A percentile compares a stretch with the other conserved stretches of the same genome.
Conservation (phyloP, 2,113 vertebrate genomes). For the Illadopsis cleaveri region DNA sequence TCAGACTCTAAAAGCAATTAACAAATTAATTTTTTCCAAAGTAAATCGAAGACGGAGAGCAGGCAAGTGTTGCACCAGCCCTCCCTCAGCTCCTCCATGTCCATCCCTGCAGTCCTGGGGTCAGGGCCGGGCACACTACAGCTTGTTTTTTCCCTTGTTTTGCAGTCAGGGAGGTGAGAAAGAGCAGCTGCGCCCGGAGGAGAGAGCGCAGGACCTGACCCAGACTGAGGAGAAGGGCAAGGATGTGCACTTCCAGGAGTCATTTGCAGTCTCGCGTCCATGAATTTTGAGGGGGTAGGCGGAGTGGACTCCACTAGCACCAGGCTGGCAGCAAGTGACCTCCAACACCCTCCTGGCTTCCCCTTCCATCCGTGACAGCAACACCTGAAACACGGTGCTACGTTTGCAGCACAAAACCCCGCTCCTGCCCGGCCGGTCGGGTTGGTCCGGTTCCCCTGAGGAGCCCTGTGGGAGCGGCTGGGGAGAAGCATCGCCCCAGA, state of each 20-base stretch:
- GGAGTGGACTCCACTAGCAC: neutral
- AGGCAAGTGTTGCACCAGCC: no score
- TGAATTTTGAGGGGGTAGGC: neutral
- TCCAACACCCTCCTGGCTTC: neutral
- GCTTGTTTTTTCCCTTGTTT: neutral
- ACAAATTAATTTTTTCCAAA: neutral
- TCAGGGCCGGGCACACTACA: neutral
- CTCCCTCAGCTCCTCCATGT: accelerated
- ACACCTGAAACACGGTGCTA: neutral
- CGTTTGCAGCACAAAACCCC: accelerated
- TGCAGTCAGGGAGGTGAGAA: neutral
- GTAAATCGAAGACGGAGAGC: neutral
- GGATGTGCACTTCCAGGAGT: neutral
- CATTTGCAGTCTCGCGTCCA: accelerated
- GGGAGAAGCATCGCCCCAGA: neutral
- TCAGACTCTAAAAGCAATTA: neutral
- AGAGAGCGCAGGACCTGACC: neutral
- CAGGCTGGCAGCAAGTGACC: neutral
- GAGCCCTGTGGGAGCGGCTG: neutral
- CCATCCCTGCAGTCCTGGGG: neutral
- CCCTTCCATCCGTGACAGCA: neutral
- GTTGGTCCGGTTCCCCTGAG: neutral
- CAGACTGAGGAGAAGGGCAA: neutral
- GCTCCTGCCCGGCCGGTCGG: neutral
- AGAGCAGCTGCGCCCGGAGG: neutral